Base-by-base conservation (phyloP, 1,140 invertebrate species). In the Cydia strobilella region DNA sequence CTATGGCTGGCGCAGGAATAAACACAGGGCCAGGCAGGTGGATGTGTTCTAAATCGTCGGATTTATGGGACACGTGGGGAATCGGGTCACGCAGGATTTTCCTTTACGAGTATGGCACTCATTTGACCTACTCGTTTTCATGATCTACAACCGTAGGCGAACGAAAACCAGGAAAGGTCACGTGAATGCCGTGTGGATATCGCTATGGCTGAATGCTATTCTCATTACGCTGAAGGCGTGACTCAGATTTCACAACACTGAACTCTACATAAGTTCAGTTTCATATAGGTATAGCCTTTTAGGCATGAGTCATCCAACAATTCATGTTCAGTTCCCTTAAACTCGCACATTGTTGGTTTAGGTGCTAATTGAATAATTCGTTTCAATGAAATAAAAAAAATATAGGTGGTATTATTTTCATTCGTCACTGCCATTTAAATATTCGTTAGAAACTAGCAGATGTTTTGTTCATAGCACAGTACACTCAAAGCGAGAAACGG, bases 31-130 rank as follows among this genome's bases (percentile, higher is more conserved):
- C 75, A 77, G 79, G 74, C 83, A 74, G 76, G 82, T 77, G 65
- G 27, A 18, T 79, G 77, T 81, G 82, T 76, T 78, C 82, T 75
- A 83, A 80, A 84, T 82, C 76, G 77, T 79, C 76, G 72, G 79
- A 79, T 88, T 88, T 86, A 84, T 85, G 82, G 77, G 84, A 78
- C 83, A 79, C 80, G 74, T 66, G 78, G 78, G 79, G 82, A 81
- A 81, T 82, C 79, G 81, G 83, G 84, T 82, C 80, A 69, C 65
- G 65, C 65, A 80, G 82, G 80, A 80, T 76, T 75, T 51, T 78
- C 77, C 78, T 81, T 81, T 79, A 75, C 74, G 63, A 75, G 77
- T 76, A 73, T 76, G 35, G 15, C 75, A 76, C 75, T 73, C 69
- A 77, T 76, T 76, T 63, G 65, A 69, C 65, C 65, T 69, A 69